Evolutionary conservation across 37 sponge, comb jelly and placozoan genomes (phyloP).

Genomic region (Ianthella basta): DNA sequence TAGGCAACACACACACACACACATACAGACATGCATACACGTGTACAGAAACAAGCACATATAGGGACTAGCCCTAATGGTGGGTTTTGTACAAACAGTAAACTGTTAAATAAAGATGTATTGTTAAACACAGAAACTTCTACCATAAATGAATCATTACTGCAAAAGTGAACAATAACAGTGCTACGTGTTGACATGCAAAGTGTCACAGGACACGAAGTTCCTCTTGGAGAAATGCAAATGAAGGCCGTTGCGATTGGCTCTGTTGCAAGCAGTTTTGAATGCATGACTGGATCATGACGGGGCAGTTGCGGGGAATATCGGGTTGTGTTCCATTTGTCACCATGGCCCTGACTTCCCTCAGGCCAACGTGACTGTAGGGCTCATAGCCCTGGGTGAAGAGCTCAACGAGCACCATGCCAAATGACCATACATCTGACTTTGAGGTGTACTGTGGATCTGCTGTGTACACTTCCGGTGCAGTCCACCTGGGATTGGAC

Average conservation of each 20-base stretch:
- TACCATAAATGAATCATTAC: too few species aligned
- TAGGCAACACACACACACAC: too few species aligned
- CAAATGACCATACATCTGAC: conserved; percentile 35
- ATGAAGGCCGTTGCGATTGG: background rate
- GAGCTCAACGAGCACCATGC: conserved; percentile 3
- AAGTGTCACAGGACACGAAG: background rate
- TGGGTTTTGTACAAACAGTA: too few species aligned
- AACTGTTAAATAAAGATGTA: too few species aligned
- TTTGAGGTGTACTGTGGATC: background rate
- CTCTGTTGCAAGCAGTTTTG: background rate
- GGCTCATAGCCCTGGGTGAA: background rate
- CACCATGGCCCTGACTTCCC: background rate
- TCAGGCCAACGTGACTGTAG: background rate
- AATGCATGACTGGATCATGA: background rate
- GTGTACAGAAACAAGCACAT: too few species aligned
- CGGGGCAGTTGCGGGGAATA: background rate
- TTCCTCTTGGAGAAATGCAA: background rate
- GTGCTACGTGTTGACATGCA: too few species aligned
- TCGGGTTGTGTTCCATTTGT: background rate
- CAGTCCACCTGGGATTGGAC: conserved; percentile 6
- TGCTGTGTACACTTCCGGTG: conserved; percentile 5
- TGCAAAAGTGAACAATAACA: background rate
- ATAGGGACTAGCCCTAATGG: too few species aligned
- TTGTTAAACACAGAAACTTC: too few species aligned
- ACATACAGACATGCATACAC: too few species aligned